Evolutionary conservation across 1,140 invertebrate genomes (phyloP), one percentile per base, ranked within the genome.

Genomic region (Drosophila busckii): DNA sequence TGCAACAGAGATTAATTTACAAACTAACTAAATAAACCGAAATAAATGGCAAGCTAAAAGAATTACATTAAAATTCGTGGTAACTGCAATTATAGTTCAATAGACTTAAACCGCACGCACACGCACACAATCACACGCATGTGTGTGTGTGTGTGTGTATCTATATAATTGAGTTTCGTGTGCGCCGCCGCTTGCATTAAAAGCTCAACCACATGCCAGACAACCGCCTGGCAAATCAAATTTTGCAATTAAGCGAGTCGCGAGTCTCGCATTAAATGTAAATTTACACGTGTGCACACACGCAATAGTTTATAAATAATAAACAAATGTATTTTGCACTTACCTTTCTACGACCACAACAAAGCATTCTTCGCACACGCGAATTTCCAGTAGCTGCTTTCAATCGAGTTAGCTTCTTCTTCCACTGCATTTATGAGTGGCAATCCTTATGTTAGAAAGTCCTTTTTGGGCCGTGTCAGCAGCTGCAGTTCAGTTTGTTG

Each of bases 341-440:
- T 70, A 94, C 93, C 93, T 94, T 94, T 91, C 93, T 93, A 89
- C 93, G 92, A 90, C 93, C 93, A 92, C 93, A 94, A 91, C 93
- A 94, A 90, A 94, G 93, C 93, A 94, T 94, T 91, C 90, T 92
- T 91, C 91, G 91, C 90, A 91, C 91, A 90, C 92, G 92, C 90
- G 92, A 92, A 89, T 91, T 90, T 90, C 91, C 91, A 61, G 86
- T 86, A 88, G 89, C 88, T 91, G 91, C 91, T 90, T 92, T 92
- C 89, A 92, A 90, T 89, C 91, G 91, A 89, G 91, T 90, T 88
- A 92, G 90, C 90, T 91, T 92, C 89, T 91, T 92, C 89, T 91
- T 90, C 91, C 91, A 92, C 91, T 92, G 91, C 91, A 92, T 92
- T 88, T 86, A 86, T 86, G 85, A 86, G 84, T 86, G 80, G 84